phyloP scores from a whole-genome alignment of 2,888 invertebrate genomes.

The Dyspetes luteomarginatus region DNA sequence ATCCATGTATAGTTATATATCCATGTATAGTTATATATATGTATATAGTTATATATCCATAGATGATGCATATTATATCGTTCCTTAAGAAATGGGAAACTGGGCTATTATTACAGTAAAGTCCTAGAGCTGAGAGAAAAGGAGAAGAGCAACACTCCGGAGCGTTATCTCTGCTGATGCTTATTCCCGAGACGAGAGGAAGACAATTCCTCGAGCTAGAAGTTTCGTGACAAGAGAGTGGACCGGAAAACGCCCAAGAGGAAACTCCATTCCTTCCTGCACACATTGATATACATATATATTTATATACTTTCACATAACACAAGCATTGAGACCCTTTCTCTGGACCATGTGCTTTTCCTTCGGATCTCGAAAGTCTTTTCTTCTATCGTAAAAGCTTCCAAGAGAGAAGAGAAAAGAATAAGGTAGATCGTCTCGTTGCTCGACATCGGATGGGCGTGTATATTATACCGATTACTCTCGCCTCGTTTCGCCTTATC shows the following conservation, averaged over 20 bases:
- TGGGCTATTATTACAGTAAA: slow-evolving; percentile 23
- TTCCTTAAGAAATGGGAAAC: not conserved
- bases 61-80: not conserved
- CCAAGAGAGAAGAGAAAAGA: not conserved
- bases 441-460: slow-evolving; percentile 3
- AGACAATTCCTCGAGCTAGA: slow-evolving; percentile 46
- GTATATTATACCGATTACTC: slow-evolving; percentile 37
- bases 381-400: not conserved
- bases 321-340: slow-evolving; percentile 18
- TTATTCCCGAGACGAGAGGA: slow-evolving; percentile 17
- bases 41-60: no score
- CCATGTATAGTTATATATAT: no score
- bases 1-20: no score
- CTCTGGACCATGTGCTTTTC: slow-evolving; percentile 45
- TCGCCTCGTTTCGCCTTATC: slow-evolving; percentile 10
- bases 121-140: slow-evolving; percentile 15
- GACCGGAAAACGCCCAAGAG: slow-evolving; percentile 46
- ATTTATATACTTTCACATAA: not conserved
- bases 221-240: slow-evolving; percentile 52
- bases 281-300: not conserved
- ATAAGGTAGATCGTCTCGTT: not conserved
- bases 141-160: slow-evolving; percentile 17
- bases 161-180: slow-evolving; percentile 36
- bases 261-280: slow-evolving; percentile 35
- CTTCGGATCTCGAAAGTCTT: slow-evolving; percentile 32